These are phyloP conservation scores for Urophycis tenuis DNA, from an alignment of 2,797 vertebrate species.

Conservation along the genomic window DNA sequence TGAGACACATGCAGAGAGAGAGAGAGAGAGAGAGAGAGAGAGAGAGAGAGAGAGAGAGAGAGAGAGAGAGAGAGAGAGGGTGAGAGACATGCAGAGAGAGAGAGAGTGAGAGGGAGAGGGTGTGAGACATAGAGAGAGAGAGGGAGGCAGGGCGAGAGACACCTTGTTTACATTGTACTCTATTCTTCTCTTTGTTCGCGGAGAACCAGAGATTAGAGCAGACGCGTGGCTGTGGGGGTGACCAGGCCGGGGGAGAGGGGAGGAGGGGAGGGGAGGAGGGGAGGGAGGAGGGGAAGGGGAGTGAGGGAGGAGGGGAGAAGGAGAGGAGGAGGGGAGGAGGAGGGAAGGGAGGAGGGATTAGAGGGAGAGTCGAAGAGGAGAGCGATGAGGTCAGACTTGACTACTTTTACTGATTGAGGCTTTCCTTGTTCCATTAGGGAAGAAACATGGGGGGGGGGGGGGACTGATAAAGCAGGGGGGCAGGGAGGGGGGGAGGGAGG, in stretches of 20 bases:
- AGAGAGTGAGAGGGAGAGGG: conserved; percentile 39
- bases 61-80: no score
- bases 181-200: conserved; percentile 46
- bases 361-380: not conserved
- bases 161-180: conserved; percentile 60
- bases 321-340: no score
- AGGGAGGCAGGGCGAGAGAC: conserved; percentile 50
- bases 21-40: no score
- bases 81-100: no score
- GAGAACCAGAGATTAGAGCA: conserved; percentile 66
- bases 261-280: conserved; percentile 34
- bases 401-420: not conserved
- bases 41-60: no score
- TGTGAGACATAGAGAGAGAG: conserved; percentile 44
- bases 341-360: no score
- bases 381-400: not conserved
- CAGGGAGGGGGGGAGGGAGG: no score
- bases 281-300: conserved; percentile 30
- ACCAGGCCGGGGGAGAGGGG: conserved; percentile 53
- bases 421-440: no score
- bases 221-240: conserved; percentile 59
- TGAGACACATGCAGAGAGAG: no score
- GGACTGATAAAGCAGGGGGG: not conserved
- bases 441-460: no score
- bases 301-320: conserved; percentile 35